phyloP scores from a whole-genome alignment of 2,888 invertebrate genomes.

The Noctua janthe region DNA sequence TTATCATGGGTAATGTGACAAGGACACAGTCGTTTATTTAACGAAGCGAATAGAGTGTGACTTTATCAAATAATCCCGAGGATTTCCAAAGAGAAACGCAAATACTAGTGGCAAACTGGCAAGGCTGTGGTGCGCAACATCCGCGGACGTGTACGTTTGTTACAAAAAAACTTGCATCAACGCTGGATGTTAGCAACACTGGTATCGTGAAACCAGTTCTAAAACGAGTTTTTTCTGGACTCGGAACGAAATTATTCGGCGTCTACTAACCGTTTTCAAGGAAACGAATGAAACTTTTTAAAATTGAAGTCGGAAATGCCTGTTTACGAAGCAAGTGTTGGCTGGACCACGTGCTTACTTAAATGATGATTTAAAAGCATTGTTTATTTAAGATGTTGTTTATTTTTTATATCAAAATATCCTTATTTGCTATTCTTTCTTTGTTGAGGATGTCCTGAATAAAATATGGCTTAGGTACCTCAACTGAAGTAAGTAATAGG shows the following conservation, averaged over 20 bases:
- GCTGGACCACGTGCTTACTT: conserved; percentile 15
- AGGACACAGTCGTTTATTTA: conserved; percentile 26
- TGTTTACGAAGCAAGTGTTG: conserved; percentile 16
- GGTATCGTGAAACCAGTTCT: conserved; percentile 64
- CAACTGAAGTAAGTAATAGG: conserved; percentile 55
- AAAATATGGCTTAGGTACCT: conserved; percentile 25
- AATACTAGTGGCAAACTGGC: conserved; percentile 65
- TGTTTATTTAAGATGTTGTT: neutral
- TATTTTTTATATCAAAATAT: neutral
- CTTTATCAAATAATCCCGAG: conserved; percentile 58
- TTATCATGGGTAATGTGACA: conserved; percentile 27
- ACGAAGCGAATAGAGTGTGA: conserved; percentile 21
- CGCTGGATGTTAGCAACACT: conserved; percentile 69
- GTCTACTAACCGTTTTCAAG: conserved; percentile 49
- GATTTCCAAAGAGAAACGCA: conserved; percentile 70
- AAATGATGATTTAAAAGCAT: neutral
- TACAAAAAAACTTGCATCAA: conserved; percentile 69
- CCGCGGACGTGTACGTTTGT: conserved; percentile 63
- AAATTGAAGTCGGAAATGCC: conserved; percentile 51
- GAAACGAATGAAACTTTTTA: conserved; percentile 36
- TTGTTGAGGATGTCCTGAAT: conserved; percentile 24
- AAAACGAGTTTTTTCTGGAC: conserved; percentile 65
- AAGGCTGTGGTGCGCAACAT: conserved; percentile 72
- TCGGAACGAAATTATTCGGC: conserved; percentile 43
- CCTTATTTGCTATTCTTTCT: neutral